These are phyloP conservation scores for Cydia splendana DNA, from an alignment of 1,140 invertebrate genomes.

Conservation along the genomic window DNA sequence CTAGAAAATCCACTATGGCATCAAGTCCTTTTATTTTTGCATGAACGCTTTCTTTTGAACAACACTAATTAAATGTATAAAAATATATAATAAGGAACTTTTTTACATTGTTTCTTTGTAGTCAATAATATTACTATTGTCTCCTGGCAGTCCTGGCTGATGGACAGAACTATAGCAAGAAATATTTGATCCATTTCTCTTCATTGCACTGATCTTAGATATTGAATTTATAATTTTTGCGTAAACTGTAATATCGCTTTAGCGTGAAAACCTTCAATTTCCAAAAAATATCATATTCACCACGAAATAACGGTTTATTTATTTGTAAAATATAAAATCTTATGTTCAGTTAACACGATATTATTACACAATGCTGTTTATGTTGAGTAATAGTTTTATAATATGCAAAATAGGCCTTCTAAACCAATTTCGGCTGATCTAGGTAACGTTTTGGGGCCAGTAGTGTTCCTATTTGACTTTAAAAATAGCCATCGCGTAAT, in stretches of 20 bases:
- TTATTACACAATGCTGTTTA: slow-evolving; percentile 2
- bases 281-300: neutral
- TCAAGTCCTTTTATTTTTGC: too few species aligned
- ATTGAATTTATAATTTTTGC: too few species aligned
- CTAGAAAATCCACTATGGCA: too few species aligned
- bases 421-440: neutral
- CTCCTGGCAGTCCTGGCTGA: too few species aligned
- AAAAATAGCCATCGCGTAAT: too few species aligned
- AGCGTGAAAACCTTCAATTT: neutral
- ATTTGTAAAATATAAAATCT: neutral
- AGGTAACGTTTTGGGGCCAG: slow-evolving; percentile 1
- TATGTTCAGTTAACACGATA: neutral
- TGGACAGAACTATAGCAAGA: too few species aligned
- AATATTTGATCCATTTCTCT: too few species aligned
- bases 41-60: too few species aligned
- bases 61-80: too few species aligned
- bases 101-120: too few species aligned
- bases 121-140: too few species aligned
- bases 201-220: neutral
- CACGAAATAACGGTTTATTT: neutral
- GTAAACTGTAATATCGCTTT: neutral
- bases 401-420: neutral
- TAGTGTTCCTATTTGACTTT: neutral
- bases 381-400: neutral
- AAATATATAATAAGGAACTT: too few species aligned